Conservation (phyloP, 2,888 invertebrate genomes). For the Campoletis raptor region DNA sequence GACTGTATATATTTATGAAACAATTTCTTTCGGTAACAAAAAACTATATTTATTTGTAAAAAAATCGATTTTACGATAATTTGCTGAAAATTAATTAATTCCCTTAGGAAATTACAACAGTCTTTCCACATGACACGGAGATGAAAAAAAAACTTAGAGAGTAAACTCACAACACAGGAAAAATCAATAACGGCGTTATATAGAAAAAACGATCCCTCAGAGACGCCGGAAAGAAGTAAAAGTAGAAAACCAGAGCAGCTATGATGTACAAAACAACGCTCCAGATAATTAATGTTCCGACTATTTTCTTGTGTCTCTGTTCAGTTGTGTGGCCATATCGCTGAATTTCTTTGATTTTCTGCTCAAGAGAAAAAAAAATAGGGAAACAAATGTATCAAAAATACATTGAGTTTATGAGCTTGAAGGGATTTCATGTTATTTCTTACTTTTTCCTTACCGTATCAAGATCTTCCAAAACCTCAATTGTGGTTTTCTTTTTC, state of each 20-base stretch:
- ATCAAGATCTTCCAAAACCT: constrained; percentile 90
- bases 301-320: constrained; percentile 92
- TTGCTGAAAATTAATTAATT: too few species aligned
- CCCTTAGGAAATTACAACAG: background rate
- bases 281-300: constrained; percentile 91
- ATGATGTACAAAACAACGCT: constrained; percentile 90
- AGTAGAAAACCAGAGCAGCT: constrained; percentile 91
- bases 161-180: constrained; percentile 93
- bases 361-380: constrained; percentile 28
- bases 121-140: background rate
- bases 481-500: constrained; percentile 87
- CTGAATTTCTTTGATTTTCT: constrained; percentile 93
- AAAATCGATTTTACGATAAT: background rate
- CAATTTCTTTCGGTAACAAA: background rate
- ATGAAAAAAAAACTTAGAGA: constrained; percentile 17
- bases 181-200: constrained; percentile 91
- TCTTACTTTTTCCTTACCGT: constrained; percentile 82
- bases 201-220: constrained; percentile 91
- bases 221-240: constrained; percentile 92
- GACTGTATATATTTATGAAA: too few species aligned
- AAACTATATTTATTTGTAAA: background rate
- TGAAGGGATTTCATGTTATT: constrained; percentile 3
- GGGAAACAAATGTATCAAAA: background rate
- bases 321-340: constrained; percentile 92
- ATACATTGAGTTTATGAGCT: constrained; percentile 18